Conservation (phyloP, 2,888 invertebrate genomes). For the Tridacna crocea region DNA sequence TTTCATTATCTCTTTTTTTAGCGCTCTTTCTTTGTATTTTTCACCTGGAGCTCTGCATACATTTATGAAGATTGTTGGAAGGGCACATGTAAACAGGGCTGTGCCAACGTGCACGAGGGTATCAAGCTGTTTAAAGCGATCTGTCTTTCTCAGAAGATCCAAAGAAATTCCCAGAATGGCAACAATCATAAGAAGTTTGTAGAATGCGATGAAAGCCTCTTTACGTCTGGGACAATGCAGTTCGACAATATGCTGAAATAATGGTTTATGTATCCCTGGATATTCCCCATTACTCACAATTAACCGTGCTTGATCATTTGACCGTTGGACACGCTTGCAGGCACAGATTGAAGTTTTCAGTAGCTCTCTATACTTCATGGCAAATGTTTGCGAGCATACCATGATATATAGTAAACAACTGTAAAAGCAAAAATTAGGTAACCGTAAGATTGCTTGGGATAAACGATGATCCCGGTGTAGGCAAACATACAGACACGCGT, state of each 20-base stretch:
- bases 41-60: constrained; percentile 31
- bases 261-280: constrained; percentile 15
- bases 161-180: constrained; percentile 52
- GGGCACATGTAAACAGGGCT: constrained; percentile 60
- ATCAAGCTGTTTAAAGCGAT: constrained; percentile 52
- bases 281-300: background rate
- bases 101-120: constrained; percentile 61
- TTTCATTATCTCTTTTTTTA: background rate
- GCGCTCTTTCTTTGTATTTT: constrained; percentile 16
- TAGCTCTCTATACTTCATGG: constrained; percentile 35
- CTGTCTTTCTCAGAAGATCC: constrained; percentile 50
- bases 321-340: constrained; percentile 31
- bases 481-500: constrained; percentile 57
- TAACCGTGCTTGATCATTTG: background rate
- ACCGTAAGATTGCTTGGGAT: constrained; percentile 59
- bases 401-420: constrained; percentile 52
- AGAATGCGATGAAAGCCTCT: constrained; percentile 49
- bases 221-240: constrained; percentile 51
- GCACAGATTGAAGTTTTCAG: constrained; percentile 34
- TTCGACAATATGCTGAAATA: constrained; percentile 57
- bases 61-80: constrained; percentile 57
- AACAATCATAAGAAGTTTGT: constrained; percentile 51
- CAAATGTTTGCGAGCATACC: constrained; percentile 41
- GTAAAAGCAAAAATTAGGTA: constrained; percentile 61
- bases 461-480: constrained; percentile 61